Base-by-base conservation (phyloP, 2,888 invertebrate genomes). In the Coelinius sp. region DNA sequence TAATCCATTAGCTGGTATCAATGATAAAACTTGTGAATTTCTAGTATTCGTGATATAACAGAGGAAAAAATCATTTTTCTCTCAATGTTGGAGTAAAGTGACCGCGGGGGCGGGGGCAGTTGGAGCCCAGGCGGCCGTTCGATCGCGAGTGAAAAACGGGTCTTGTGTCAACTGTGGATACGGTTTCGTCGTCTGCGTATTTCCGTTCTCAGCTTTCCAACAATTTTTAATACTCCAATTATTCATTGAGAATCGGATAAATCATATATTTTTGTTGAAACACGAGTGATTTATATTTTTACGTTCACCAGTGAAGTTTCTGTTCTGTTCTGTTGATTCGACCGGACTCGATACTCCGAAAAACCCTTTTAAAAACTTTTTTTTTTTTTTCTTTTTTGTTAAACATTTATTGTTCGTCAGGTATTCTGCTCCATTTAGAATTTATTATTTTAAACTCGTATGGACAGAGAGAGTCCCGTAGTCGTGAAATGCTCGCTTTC, bases 401-500 rank as follows among this genome's bases (percentile, higher is more conserved):
- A n/a, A n/a, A n/a, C n/a, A n/a, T n/a, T n/a, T n/a, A n/a, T n/a
- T n/a, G n/a, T n/a, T n/a, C 10, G 41, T 12, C n/a, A n/a, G n/a
- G 1, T 2, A n/a, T 41, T 41, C 2, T n/a, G n/a, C 2, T 1
- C 27, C 12, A 52, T n/a, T 24, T 0, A 22, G n/a, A 12, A 12
- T 3, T 12, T 24, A 52, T 53, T 53, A 53, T 53, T 27, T 25
- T 41, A n/a, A 10, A 53, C 5, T 25, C 71, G 63, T 66, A 72
- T 68, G 73, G 70, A 66, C 64, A 73, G 74, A 78, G 77, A 73
- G 74, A 78, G 77, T 76, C 76, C 77, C 76, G 76, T 76, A 78
- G 78, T 79, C 76, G 82, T 82, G 84, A 41, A 84, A 84, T 84
- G 84, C 76, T 73, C 78, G 82, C 84, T 84, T 84, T 84, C 84